Percentiles rank a stretch among this genome's conserved stretches.
Evolutionary conservation across 2,888 invertebrate species (phyloP).

Genomic region (Cryptus viduatorius): DNA sequence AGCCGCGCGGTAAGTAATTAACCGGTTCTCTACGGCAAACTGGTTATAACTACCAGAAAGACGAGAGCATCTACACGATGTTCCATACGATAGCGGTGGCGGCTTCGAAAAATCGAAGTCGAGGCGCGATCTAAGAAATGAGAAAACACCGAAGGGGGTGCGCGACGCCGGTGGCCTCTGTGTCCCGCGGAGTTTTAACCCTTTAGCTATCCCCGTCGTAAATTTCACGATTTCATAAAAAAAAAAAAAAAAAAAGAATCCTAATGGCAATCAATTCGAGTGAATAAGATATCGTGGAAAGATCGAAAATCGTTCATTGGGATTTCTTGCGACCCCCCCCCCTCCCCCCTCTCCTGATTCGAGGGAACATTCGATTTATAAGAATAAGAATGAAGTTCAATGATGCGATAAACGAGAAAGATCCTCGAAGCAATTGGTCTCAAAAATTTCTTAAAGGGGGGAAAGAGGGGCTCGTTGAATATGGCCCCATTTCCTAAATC

Average conservation of each 20-base stretch:
- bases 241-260: background rate
- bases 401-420: constrained; percentile 57
- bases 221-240: background rate
- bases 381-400: constrained; percentile 52
- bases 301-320: constrained; percentile 29
- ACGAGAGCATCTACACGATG: background rate
- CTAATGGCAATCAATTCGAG: background rate
- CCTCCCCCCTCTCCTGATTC: background rate
- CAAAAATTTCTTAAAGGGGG: constrained; percentile 6
- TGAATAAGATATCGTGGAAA: background rate
- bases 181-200: constrained; percentile 36
- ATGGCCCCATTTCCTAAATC: constrained; percentile 54
- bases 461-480: constrained; percentile 25
- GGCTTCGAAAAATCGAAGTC: constrained; percentile 12
- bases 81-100: background rate
- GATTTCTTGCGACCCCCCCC: background rate
- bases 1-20: constrained; percentile 63
- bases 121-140: constrained; percentile 49
- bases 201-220: constrained; percentile 5
- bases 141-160: constrained; percentile 41
- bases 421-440: constrained; percentile 13
- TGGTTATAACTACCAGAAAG: constrained; percentile 49
- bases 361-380: background rate
- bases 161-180: constrained; percentile 46
- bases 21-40: constrained; percentile 66